Conservation (phyloP, 2,888 invertebrate genomes). For the Helleia helle region DNA sequence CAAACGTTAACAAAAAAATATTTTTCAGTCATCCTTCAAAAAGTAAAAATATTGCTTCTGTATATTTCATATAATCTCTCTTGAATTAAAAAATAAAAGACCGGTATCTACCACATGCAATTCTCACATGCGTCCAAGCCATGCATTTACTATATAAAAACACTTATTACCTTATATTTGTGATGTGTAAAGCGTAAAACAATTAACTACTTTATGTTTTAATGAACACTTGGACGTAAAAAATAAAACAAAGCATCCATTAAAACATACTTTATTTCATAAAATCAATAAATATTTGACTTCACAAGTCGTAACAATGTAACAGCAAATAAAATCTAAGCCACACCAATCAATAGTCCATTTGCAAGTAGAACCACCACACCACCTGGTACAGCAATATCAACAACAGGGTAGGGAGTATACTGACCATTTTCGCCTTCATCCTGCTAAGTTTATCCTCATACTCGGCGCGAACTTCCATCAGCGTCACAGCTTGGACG, state of each 20-base stretch:
- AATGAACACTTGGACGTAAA: slow-evolving; percentile 34
- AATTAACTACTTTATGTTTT: slow-evolving; percentile 32
- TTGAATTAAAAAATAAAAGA: no score
- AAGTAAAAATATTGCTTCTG: no score
- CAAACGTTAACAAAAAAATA: no score
- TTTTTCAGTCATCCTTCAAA: no score
- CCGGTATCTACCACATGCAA: no score
- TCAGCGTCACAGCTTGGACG: slow-evolving; percentile 44
- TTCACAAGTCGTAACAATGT: slow-evolving; percentile 34
- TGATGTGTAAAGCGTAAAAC: slow-evolving; percentile 13
- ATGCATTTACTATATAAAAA: slow-evolving; percentile 26
- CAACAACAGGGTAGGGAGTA: slow-evolving; percentile 56
- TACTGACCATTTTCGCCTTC: slow-evolving; percentile 87
- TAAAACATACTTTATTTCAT: slow-evolving; percentile 49
- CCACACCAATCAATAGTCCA: slow-evolving; percentile 44
- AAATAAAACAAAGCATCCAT: slow-evolving; percentile 50
- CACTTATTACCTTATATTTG: slow-evolving; percentile 40
- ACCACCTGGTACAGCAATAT: slow-evolving; percentile 62
- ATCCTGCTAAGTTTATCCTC: slow-evolving; percentile 84
- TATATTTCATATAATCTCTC: no score
- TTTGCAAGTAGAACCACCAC: slow-evolving; percentile 65
- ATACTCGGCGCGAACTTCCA: slow-evolving; percentile 77
- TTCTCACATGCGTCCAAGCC: no score
- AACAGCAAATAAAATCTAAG: slow-evolving; percentile 28
- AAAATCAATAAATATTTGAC: slow-evolving; percentile 25